A percentile compares a stretch with the other conserved stretches of the same genome.
Evolutionary conservation across 2,113 vertebrate genomes (phyloP).

Genomic region (Porphyrio hochstetteri): DNA sequence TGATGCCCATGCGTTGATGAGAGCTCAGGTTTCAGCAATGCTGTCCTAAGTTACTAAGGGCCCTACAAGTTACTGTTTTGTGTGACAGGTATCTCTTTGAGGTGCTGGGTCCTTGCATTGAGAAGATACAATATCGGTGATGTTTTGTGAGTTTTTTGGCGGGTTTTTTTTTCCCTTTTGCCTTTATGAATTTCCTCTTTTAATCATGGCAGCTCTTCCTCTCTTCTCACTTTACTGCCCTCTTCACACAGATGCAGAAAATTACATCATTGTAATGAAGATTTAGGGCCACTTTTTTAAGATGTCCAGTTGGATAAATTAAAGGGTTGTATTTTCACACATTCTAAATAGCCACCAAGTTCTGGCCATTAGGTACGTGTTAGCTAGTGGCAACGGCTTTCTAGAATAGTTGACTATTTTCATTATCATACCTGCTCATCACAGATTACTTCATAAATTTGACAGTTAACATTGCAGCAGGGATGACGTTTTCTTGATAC

Average conservation of each 20-base stretch:
- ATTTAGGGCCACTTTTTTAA: neutral
- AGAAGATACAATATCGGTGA: fast-evolving
- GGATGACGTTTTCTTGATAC: neutral
- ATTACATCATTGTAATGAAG: neutral
- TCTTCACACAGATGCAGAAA: neutral
- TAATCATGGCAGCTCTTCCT: neutral
- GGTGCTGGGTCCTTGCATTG: neutral
- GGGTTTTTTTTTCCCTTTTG: neutral
- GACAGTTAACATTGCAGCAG: neutral
- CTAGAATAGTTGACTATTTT: neutral
- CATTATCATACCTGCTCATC: neutral
- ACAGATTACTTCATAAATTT: neutral
- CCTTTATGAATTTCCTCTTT: neutral
- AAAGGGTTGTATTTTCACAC: neutral
- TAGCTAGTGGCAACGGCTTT: neutral
- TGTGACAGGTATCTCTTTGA: neutral
- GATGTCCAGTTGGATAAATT: neutral
- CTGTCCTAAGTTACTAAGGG: neutral
- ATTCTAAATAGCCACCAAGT: neutral
- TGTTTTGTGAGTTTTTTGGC: neutral
- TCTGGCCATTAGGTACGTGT: too few species aligned
- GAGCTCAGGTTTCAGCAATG: neutral
- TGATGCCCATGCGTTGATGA: neutral
- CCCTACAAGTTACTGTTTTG: neutral
- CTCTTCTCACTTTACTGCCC: neutral